Evolutionary conservation across 2,888 invertebrate genomes (phyloP).

Genomic region (Stenurella melanura): DNA sequence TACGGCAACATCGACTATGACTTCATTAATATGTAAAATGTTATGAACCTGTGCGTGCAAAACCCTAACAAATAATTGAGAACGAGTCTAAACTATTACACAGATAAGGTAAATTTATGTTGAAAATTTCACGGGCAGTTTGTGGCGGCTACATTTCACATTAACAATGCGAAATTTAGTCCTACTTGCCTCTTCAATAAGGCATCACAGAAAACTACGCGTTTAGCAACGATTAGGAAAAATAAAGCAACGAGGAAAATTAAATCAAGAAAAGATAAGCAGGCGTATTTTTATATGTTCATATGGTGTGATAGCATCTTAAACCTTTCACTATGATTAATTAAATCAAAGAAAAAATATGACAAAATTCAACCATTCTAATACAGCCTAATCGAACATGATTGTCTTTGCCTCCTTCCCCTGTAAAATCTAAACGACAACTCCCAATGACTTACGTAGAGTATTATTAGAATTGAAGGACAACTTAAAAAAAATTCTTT

Average conservation of each 20-base stretch:
- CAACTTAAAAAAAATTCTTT: no score
- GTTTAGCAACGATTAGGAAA: neutral
- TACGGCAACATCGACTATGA: neutral
- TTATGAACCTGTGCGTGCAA: slow-evolving; percentile 18
- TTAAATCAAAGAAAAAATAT: no score
- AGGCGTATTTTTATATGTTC: no score
- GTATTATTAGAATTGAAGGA: no score
- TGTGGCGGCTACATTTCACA: neutral
- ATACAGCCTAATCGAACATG: no score
- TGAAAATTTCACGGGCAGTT: slow-evolving; percentile 9
- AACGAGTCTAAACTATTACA: slow-evolving; percentile 20
- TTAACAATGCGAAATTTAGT: neutral
- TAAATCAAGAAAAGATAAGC: neutral
- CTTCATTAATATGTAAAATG: slow-evolving; percentile 27
- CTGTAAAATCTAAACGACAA: no score
- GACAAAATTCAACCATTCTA: no score
- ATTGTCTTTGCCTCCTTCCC: no score
- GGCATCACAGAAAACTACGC: neutral
- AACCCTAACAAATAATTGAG: slow-evolving; percentile 18
- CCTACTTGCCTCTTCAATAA: neutral
- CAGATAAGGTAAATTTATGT: slow-evolving; percentile 31
- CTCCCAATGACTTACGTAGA: no score
- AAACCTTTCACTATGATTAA: no score
- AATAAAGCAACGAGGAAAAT: neutral
- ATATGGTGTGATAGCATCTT: no score